phyloP scores from a whole-genome alignment of 2,888 invertebrate species.

The Ochropleura leucogaster region DNA sequence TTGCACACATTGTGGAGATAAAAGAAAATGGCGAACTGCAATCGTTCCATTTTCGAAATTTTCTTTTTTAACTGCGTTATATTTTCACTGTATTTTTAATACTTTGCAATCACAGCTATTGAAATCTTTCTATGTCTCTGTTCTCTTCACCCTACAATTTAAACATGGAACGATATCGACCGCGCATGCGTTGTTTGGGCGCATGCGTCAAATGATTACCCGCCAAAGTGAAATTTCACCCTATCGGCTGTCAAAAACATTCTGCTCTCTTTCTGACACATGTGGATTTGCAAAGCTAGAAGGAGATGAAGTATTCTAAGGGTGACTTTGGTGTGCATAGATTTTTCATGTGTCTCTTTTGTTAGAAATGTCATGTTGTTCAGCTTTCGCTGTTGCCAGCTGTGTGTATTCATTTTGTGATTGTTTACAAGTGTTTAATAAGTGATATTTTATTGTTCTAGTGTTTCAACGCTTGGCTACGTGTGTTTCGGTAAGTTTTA shows the following conservation, averaged over 20 bases:
- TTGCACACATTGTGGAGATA: conserved; percentile 30
- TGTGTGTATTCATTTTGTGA: conserved; percentile 46
- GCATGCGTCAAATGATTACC: conserved; percentile 61
- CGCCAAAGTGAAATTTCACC: conserved; percentile 35
- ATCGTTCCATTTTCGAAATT: conserved; percentile 6
- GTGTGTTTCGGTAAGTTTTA: conserved; percentile 47
- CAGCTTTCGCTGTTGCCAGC: conserved; percentile 24
- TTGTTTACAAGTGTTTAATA: conserved; percentile 63
- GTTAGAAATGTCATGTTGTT: conserved; percentile 11
- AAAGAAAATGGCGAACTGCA: conserved; percentile 36
- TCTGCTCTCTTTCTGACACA: conserved; percentile 32
- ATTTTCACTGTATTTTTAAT: neutral
- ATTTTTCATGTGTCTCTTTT: neutral
- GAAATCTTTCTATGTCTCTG: neutral
- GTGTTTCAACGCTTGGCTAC: conserved; percentile 10
- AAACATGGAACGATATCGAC: conserved; percentile 52
- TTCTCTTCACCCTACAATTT: too few species aligned
- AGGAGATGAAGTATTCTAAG: conserved; percentile 2
- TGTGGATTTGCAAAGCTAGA: neutral
- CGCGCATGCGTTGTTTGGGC: conserved; percentile 55
- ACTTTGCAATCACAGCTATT: neutral
- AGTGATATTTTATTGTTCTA: conserved; percentile 55
- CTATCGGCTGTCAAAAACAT: conserved; percentile 31
- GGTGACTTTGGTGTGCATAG: conserved; percentile 6
- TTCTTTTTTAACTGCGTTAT: neutral